Base-by-base conservation (phyloP, 2,797 vertebrate species). In the Melanotaenia pygmaea region DNA sequence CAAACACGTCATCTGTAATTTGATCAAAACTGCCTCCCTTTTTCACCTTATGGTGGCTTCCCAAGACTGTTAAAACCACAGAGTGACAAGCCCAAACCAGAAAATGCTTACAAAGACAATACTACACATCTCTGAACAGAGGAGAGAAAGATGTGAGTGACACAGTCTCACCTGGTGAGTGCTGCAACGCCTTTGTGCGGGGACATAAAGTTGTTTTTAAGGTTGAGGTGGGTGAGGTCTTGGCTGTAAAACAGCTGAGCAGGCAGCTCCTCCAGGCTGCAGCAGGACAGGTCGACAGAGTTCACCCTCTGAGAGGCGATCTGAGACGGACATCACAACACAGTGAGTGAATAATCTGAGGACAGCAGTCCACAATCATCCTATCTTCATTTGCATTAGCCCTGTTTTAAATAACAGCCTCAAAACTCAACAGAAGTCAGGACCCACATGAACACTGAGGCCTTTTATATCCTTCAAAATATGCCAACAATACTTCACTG, bases 181-280 rank as follows among this genome's bases (percentile, higher is more conserved):
- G 90, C 90, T 51, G 90, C 76, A 50, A 94, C 82, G 2, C 93
- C 92, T 81, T 75, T 90, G 70, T 91, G 83, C 3, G 82, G 83
- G 1, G 91, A 91, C 78, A 93, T 71, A 71, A 92, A 92, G 89
- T 99, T 99, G 89, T 98, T 97, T 85, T 99, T 99, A 78, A 99
- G 95, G 87, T 98, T 99, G 90, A 99, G 98, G 93, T 99, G 98
- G 54, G 98, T 99, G 80, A 99, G 96, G 91, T 99, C 98, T 82
- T 98, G 97, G 94, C 98, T 99, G 91, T 97, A 99, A 86, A 98
- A 98, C 67, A 99, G 94, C 88, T 98, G 97, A 87, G 95, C 89
- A 14, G 98, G 98, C 80, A 99, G 94, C 79, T 96, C 95, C 85
- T 99, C 98, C 88, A 99, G 92, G 93, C 96, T 98, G 92, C 98